Evolutionary conservation across 2,888 invertebrate genomes (phyloP).

Genomic region (Lochmaea crataegi): DNA sequence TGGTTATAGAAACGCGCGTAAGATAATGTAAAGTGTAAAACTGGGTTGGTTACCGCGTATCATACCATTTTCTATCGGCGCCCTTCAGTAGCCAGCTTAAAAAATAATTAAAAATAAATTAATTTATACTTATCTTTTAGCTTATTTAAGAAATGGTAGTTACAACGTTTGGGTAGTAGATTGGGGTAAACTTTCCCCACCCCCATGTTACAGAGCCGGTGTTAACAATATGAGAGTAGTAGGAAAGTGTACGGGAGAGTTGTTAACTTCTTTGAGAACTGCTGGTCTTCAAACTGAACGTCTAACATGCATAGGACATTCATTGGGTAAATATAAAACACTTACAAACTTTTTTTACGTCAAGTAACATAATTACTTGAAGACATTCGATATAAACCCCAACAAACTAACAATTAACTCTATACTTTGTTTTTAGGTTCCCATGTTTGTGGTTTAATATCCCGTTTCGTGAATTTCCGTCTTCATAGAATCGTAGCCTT

Average conservation of each 20-base stretch:
- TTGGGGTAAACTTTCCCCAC: conserved; percentile 78
- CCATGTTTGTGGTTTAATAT: conserved; percentile 80
- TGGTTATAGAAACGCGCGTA: too few relatives aligned
- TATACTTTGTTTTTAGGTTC: conserved; percentile 67
- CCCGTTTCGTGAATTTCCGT: conserved; percentile 78
- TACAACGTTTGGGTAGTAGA: conserved; percentile 83
- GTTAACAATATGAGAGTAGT: conserved; percentile 81
- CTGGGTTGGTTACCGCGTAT: too few relatives aligned
- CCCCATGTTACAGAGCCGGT: conserved; percentile 76
- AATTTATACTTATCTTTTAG: conserved; percentile 62
- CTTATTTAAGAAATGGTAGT: conserved; percentile 78
- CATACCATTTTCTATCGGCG: too few relatives aligned
- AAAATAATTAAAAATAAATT: not conserved
- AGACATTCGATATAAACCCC: too few relatives aligned
- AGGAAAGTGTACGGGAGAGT: conserved; percentile 76
- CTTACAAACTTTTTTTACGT: too few relatives aligned
- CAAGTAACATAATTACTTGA: too few relatives aligned
- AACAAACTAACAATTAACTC: not conserved
- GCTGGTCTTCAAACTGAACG: conserved; percentile 74
- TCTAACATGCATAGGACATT: conserved; percentile 83
- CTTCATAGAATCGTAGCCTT: conserved; percentile 78
- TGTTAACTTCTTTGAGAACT: conserved; percentile 72
- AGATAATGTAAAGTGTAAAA: too few relatives aligned
- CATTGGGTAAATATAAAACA: conserved; percentile 62
- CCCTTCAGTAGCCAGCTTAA: too few relatives aligned